Percentiles rank a stretch among this genome's conserved stretches.
These are phyloP conservation scores for Cephalotes varians DNA, from an alignment of 2,888 invertebrate genomes.

Conservation along the genomic window DNA sequence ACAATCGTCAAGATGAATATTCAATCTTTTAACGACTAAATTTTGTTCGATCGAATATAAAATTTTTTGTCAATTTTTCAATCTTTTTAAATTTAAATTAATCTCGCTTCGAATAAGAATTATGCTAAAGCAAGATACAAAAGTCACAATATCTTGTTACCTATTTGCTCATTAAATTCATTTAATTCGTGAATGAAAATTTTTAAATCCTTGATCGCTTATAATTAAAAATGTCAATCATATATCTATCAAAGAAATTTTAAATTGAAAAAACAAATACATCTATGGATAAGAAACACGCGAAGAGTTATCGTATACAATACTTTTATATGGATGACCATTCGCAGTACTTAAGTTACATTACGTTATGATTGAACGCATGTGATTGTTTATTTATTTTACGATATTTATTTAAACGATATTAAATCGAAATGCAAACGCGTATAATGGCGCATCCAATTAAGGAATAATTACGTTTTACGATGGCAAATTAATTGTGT, in stretches of 20 bases:
- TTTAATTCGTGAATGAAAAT: neutral
- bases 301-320: neutral
- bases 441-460: conserved; percentile 17
- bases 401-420: no score
- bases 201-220: neutral
- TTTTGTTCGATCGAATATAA: neutral
- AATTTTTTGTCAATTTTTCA: neutral
- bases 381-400: conserved; percentile 20
- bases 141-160: neutral
- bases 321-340: neutral
- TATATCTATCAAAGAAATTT: neutral
- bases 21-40: neutral
- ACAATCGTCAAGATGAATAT: conserved; percentile 1
- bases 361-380: neutral
- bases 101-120: neutral
- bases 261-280: neutral
- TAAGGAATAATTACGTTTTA: conserved; percentile 39
- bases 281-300: neutral
- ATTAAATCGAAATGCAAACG: conserved; percentile 43
- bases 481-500: conserved; percentile 17
- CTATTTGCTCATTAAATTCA: neutral
- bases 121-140: neutral
- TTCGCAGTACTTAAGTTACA: conserved; percentile 5
- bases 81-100: neutral
- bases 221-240: neutral